These are phyloP conservation scores for Rhaphigaster nebulosa DNA, from an alignment of 2,888 invertebrate species.

Conservation along the genomic window DNA sequence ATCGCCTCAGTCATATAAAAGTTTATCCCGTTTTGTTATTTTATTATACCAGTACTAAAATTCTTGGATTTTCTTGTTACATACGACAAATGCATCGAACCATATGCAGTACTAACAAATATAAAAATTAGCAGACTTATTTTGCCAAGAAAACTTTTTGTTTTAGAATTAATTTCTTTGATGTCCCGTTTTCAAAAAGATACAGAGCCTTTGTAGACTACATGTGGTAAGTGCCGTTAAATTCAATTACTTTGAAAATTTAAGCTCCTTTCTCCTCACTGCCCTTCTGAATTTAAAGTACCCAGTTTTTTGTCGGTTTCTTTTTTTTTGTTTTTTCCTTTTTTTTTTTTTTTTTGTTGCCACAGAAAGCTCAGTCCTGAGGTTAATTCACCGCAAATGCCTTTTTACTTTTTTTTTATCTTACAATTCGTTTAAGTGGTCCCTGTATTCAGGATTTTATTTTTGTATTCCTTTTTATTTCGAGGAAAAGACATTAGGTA, in stretches of 20 bases:
- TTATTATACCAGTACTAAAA: too few relatives aligned
- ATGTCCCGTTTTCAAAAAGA: neutral
- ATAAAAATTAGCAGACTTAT: neutral
- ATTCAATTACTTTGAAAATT: slow-evolving; percentile 42
- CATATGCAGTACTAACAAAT: too few relatives aligned
- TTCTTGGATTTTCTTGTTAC: too few relatives aligned
- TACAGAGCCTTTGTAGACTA: neutral
- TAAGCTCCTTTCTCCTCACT: neutral
- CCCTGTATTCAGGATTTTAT: slow-evolving; percentile 7
- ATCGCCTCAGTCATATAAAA: too few relatives aligned
- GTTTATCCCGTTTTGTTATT: too few relatives aligned
- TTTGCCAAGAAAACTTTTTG: neutral
- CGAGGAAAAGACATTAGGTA: neutral
- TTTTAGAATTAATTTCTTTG: neutral
- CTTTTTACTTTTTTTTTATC: neutral
- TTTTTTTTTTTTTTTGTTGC: neutral
- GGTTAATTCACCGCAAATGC: slow-evolving; percentile 27
- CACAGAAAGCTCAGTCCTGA: neutral
- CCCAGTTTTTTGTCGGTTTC: neutral
- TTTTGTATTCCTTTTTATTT: neutral
- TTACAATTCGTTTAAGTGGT: slow-evolving; percentile 34
- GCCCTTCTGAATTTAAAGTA: slow-evolving; percentile 26
- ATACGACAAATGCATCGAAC: too few relatives aligned
- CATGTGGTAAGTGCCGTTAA: neutral
- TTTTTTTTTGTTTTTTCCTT: neutral